Evolutionary conservation across 2,113 vertebrate species (phyloP), one percentile per base, ranked within the genome.

Genomic region (Coreoperca whiteheadi): DNA sequence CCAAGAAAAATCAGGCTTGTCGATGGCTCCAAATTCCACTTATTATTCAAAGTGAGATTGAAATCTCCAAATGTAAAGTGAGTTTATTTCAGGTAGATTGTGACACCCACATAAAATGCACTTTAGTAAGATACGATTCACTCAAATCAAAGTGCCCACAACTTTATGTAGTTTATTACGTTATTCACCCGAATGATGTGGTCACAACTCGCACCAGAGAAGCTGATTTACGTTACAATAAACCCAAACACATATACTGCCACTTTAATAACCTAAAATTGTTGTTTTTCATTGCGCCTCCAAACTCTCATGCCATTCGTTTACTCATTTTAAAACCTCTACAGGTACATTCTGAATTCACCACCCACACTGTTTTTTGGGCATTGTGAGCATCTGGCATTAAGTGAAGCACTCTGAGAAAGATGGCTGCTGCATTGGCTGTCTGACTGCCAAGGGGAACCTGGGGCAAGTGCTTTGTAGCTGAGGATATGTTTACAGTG

Each of bases 351-450:
- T 83, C 50, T 64, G 75, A 83, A 74, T 74, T 74, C 81, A 30
- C 83, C 88, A 57, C 87, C 88, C 88, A 86, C 88, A 7, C 75
- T 70, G 74, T 79, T 86, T n/a, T 78, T 23, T 7, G 12, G 79
- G 66, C 61, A 59, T 84, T 59, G 87, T 80, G 79, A 76, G 83
- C 79, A 92, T 91, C 89, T 92, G 92, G 87, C 84, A 86, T 74
- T 72, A 69, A 78, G 74, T 2, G 83, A 86, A 80, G 84, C 76
- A 67, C 81, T 82, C 41, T 23, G 70, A 83, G 84, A 93, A 89
- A 92, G 84, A 90, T 82, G 85, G 83, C 76, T 71, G 74, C 77
- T 60, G 75, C 53, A n/a, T n/a, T 46, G 28, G 67, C 60, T 64
- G 79, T 69, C 89, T 70, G 81, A 73, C 77, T 80, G 87, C 89